These are phyloP conservation scores for Dascyllus trimaculatus DNA, from an alignment of 2,113 vertebrate genomes.

Conservation along the genomic window DNA sequence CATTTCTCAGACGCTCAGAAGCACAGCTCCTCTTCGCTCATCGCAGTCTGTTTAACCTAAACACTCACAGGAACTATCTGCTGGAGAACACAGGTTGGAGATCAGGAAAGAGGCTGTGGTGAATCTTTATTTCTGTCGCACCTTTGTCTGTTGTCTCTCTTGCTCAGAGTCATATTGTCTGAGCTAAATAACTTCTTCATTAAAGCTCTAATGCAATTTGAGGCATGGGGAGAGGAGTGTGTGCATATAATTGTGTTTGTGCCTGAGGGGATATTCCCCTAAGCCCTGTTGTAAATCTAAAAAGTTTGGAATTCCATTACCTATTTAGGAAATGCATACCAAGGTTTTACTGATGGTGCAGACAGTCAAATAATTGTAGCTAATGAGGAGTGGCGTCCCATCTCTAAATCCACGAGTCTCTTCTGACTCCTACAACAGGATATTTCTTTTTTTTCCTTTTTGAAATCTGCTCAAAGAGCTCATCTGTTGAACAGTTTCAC, in stretches of 20 bases:
- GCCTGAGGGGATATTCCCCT: constrained; percentile 33
- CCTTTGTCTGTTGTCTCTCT: not conserved
- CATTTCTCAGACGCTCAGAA: constrained; percentile 34
- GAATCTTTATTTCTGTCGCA: not conserved
- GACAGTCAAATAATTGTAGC: constrained; percentile 41
- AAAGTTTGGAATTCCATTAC: constrained; percentile 67
- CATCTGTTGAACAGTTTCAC: not conserved
- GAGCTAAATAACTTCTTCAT: constrained; percentile 53
- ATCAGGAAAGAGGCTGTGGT: constrained; percentile 1
- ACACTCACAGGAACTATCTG: not conserved
- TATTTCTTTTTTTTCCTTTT: not conserved
- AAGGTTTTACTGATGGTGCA: constrained; percentile 59
- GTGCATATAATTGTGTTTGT: constrained; percentile 54
- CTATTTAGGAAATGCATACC: constrained; percentile 59
- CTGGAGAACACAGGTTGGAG: not conserved
- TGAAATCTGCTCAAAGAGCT: constrained; percentile 10
- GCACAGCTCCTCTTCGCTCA: constrained; percentile 10
- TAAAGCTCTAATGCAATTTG: constrained; percentile 56
- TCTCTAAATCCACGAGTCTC: constrained; percentile 28
- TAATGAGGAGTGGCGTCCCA: constrained; percentile 36
- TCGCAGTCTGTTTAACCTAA: constrained; percentile 5
- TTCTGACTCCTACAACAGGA: not conserved
- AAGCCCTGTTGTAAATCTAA: constrained; percentile 51
- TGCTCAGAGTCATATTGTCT: constrained; percentile 19
- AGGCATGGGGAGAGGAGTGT: not conserved